phyloP scores from a whole-genome alignment of 64 coral and sea anemone species.

The Actinia tenebrosa region DNA sequence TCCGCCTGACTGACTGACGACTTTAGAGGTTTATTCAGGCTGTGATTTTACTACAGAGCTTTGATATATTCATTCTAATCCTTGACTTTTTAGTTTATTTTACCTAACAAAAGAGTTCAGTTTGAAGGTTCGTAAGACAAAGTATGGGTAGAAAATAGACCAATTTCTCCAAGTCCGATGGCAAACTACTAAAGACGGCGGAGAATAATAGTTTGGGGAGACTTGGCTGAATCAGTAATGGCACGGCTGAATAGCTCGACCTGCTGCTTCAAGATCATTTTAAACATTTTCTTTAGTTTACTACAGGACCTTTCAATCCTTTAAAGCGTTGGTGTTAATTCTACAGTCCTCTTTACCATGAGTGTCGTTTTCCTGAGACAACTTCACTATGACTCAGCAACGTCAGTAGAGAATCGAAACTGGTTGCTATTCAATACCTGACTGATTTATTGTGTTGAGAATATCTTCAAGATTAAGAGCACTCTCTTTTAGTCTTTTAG shows the following conservation, averaged over 20 bases:
- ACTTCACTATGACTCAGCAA: not conserved
- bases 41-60: not conserved
- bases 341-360: not conserved
- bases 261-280: slow-evolving; percentile 4
- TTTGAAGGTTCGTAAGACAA: not conserved
- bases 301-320: not conserved
- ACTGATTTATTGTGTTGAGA: not conserved
- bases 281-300: not conserved
- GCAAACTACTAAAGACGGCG: not conserved
- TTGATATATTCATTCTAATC: not conserved
- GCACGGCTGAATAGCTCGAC: slow-evolving; percentile 15
- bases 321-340: not conserved
- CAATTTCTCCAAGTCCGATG: not conserved
- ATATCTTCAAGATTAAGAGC: not conserved
- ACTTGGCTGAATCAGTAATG: not conserved
- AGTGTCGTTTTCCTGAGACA: not conserved
- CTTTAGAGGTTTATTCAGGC: slow-evolving; percentile 1
- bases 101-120: not conserved
- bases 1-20: not conserved
- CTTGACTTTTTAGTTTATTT: slow-evolving; percentile 6
- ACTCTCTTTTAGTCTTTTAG: no score
- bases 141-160: not conserved
- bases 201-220: slow-evolving; percentile 1
- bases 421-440: slow-evolving; percentile 17
- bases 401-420: not conserved